These are phyloP conservation scores for Monopterus albus DNA, from an alignment of 2,113 vertebrate species.

Conservation along the genomic window DNA sequence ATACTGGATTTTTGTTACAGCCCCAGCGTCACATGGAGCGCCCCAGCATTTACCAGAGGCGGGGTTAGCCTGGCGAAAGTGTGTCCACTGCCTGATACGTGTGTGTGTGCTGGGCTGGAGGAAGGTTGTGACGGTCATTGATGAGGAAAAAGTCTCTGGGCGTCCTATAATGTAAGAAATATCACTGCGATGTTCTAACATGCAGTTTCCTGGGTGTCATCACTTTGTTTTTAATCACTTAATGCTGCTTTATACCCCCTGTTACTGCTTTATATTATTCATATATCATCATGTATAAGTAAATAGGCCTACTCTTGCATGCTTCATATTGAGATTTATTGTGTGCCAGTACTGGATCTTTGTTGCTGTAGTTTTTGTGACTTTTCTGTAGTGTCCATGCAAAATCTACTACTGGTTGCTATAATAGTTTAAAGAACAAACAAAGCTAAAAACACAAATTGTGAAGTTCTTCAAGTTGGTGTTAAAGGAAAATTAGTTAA, in stretches of 20 bases:
- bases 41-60: slow-evolving; percentile 73
- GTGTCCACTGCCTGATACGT: too few species aligned
- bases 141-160: slow-evolving; percentile 33
- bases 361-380: too few species aligned
- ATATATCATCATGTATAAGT: background rate
- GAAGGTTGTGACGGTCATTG: slow-evolving; percentile 2
- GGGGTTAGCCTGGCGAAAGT: slow-evolving; percentile 62
- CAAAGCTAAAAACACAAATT: too few species aligned
- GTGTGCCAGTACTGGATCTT: too few species aligned
- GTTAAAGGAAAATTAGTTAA: too few species aligned
- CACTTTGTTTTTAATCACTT: slow-evolving; percentile 12
- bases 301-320: too few species aligned
- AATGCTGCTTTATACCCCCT: background rate
- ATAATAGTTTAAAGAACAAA: too few species aligned
- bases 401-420: too few species aligned
- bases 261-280: background rate
- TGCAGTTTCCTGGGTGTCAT: background rate
- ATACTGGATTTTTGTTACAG: slow-evolving; percentile 83
- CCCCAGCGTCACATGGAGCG: slow-evolving; percentile 79
- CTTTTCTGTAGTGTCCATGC: too few species aligned
- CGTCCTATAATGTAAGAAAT: slow-evolving; percentile 3
- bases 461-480: too few species aligned
- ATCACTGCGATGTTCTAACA: background rate
- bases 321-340: background rate
- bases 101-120: background rate